Evolutionary conservation across 2,888 invertebrate species (phyloP), one percentile per base, ranked within the genome.

Genomic region (Stegana nigrithorax): DNA sequence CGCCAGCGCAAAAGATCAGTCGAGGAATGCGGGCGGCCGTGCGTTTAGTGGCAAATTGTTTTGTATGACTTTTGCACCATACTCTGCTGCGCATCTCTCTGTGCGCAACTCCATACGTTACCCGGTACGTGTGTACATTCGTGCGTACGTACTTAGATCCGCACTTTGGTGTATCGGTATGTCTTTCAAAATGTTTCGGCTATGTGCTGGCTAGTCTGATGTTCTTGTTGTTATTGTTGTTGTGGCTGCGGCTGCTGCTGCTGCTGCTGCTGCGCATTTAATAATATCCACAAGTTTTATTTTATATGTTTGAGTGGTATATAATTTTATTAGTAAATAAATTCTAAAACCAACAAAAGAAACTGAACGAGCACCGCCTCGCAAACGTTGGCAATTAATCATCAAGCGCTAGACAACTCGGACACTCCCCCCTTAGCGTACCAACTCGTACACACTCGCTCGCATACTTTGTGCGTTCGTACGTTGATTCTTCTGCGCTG

Each of bases 31-130:
- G 59, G 64, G 63, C 65, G 71, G 72, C 71, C 68, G 69, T 76
- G 71, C 78, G 76, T 76, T 75, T 76, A 76, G 14, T 75, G 75
- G 75, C 75, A 75, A 75, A 75, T 75, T 75, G 75, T 78, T 78
- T 75, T 74, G 32, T 32, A n/a, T n/a, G 10, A 32, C n/a, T 8
- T n/a, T 32, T n/a, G 32, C n/a, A 32, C 32, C 32, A 32, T 39
- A 39, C 6, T n/a, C n/a, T n/a, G n/a, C n/a, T n/a, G n/a, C n/a
- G n/a, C n/a, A n/a, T n/a, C n/a, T n/a, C n/a, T n/a, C n/a, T n/a
- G n/a, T n/a, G n/a, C n/a, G n/a, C n/a, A n/a, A n/a, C n/a, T n/a
- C n/a, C n/a, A n/a, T n/a, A n/a, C n/a, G n/a, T n/a, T n/a, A n/a
- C n/a, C n/a, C n/a, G n/a, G n/a, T n/a, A n/a, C n/a, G n/a, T n/a